phyloP scores from a whole-genome alignment of 2,888 invertebrate species.

The Hypsopygia costalis region DNA sequence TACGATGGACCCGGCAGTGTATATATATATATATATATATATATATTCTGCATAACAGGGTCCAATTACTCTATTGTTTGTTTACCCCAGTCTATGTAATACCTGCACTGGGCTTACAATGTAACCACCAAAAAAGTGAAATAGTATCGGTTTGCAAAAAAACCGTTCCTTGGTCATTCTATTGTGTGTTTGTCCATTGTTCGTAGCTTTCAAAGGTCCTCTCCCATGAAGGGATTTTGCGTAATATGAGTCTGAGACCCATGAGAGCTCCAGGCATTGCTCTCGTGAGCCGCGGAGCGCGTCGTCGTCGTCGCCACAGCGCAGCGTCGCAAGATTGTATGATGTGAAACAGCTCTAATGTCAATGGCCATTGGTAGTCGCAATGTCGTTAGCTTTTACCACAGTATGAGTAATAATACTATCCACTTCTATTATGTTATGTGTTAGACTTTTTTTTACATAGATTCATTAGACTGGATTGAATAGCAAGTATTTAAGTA shows the following conservation, averaged over 20 bases:
- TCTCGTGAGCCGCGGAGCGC: slow-evolving; percentile 16
- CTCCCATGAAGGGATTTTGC: slow-evolving; percentile 34
- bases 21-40: no score
- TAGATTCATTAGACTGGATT: no score
- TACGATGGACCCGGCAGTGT: no score
- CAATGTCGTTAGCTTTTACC: no score
- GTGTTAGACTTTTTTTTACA: no score
- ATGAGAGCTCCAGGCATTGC: slow-evolving; percentile 30
- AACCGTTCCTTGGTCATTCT: slow-evolving; percentile 29
- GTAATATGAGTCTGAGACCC: slow-evolving; percentile 33
- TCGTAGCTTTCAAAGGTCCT: slow-evolving; percentile 25
- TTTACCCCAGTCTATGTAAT: background rate
- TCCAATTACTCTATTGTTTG: slow-evolving; percentile 1
- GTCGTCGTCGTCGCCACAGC: slow-evolving; percentile 17
- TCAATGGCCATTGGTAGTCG: slow-evolving; percentile 6
- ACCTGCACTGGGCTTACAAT: slow-evolving; percentile 8
- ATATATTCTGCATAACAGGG: no score
- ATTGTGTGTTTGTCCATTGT: slow-evolving; percentile 23
- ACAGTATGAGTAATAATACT: no score
- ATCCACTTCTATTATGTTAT: no score
- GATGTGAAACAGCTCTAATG: slow-evolving; percentile 3
- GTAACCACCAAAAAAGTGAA: slow-evolving; percentile 17
- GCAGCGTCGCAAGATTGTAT: slow-evolving; percentile 7
- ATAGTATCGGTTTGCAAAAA: slow-evolving; percentile 25
- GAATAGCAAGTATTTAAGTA: no score